Percentiles rank a stretch among this genome's conserved stretches.
Conservation (phyloP, 2,113 vertebrate species). For the Platanista minor region DNA sequence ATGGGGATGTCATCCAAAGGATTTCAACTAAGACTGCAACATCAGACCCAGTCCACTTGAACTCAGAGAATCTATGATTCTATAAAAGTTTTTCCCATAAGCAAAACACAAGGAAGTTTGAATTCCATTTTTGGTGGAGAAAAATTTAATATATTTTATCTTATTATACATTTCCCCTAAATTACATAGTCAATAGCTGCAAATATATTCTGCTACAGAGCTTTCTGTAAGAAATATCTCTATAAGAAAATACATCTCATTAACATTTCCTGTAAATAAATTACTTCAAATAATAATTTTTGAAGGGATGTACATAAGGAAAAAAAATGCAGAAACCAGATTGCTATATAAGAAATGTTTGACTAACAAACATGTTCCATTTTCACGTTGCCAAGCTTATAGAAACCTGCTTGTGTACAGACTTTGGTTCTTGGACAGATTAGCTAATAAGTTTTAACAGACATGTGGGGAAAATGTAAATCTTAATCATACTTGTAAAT, state of each 20-base stretch:
- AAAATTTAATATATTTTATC: slow-evolving; percentile 86
- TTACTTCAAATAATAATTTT: slow-evolving; percentile 81
- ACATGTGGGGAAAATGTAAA: not conserved
- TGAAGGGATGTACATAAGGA: slow-evolving; percentile 58
- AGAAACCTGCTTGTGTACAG: slow-evolving; percentile 37
- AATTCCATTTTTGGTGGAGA: slow-evolving; percentile 63
- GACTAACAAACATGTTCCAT: slow-evolving; percentile 45
- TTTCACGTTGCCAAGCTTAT: slow-evolving; percentile 3
- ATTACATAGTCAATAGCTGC: slow-evolving; percentile 82
- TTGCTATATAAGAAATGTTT: not conserved
- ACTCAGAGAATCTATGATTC: not conserved
- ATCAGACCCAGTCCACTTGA: not conserved
- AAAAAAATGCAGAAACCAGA: slow-evolving; percentile 50
- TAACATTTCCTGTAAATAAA: slow-evolving; percentile 88
- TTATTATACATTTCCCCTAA: slow-evolving; percentile 86
- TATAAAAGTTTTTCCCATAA: slow-evolving; percentile 33
- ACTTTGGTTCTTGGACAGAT: slow-evolving; percentile 15
- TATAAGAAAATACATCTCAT: slow-evolving; percentile 89
- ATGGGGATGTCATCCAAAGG: not conserved
- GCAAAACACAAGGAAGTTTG: slow-evolving; percentile 61
- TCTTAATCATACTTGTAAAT: slow-evolving; percentile 1
- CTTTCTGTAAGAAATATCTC: slow-evolving; percentile 87
- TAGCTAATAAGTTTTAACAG: not conserved
- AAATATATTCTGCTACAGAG: slow-evolving; percentile 87
- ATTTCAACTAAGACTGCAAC: not conserved